Evolutionary conservation across 2,797 vertebrate species (phyloP), one percentile per base, ranked within the genome.

Genomic region (Hoplostethus atlanticus): DNA sequence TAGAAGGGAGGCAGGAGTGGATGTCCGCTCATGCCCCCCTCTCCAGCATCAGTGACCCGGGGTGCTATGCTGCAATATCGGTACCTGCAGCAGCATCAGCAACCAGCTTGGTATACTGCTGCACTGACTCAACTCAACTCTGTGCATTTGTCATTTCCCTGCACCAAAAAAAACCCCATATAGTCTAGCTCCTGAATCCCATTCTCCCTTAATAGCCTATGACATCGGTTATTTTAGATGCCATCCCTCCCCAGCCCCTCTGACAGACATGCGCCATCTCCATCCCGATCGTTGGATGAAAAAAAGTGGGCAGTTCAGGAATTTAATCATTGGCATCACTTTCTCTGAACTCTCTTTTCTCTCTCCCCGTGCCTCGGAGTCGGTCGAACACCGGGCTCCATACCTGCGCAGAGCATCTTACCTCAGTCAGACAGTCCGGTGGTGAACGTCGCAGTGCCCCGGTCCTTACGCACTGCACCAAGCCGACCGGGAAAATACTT

Each of bases 401-500:
- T 80, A 90, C 86, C 89, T 91, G 91, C 79, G 72, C 80, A 84
- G 57, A 85, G 84, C 83, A 82, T 73, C 89, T 17, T 28, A 4
- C 50, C 38, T 38, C 63, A 6, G 13, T 36, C 79, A 21, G 76
- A 89, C 79, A 90, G 92, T 70, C 21, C 21, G 21, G 21, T 21
- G 21, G 21, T 21, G 21, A 21, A 21, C 21, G 68, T 50, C 21
- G 21, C 21, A 21, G 21, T 21, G 21, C 21, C 21, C 21, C 21
- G 21, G 21, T 21, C 21, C 21, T 21, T 21, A 21, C 91, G 90
- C 93, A 94, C 85, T 94, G 92, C 93, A 92, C 89, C 89, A 93
- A 57, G 73, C 76, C 25, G 68, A 78, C 64, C 54, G 72, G 10
- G 76, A 72, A 67, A 84, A 65, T n/a, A 84, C 47, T 77, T 71